Conservation (phyloP, 2,113 vertebrate species). For the Bos javanicus region DNA sequence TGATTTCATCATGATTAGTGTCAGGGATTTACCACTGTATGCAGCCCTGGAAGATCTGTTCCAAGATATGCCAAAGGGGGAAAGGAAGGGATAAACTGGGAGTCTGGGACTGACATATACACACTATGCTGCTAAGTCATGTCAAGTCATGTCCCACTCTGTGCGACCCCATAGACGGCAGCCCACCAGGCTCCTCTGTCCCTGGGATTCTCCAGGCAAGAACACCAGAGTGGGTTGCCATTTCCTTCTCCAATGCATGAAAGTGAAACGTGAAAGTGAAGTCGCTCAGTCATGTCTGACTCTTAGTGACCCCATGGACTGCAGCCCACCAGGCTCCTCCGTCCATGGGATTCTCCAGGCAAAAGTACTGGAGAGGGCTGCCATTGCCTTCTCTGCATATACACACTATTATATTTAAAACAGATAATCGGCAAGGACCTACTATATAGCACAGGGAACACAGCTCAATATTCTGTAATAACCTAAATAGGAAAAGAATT, state of each 20-base stretch:
- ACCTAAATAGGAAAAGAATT: background rate
- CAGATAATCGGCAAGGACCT: background rate
- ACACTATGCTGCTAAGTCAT: background rate
- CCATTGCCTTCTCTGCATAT: too few relatives aligned
- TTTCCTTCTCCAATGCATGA: too few relatives aligned
- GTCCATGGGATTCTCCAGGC: too few relatives aligned
- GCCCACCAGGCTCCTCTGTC: too few relatives aligned
- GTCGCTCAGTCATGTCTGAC: fast-evolving
- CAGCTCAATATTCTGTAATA: background rate
- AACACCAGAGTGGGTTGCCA: too few relatives aligned
- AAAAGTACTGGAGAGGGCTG: too few relatives aligned
- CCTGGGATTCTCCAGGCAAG: too few relatives aligned
- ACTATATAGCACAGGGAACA: background rate
- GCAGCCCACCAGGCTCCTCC: too few relatives aligned
- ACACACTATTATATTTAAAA: background rate
- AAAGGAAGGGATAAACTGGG: background rate
- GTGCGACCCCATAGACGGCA: too few relatives aligned
- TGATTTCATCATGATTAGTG: background rate
- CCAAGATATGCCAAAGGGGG: background rate
- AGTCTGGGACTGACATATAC: background rate
- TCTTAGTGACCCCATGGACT: too few relatives aligned
- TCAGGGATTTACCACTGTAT: background rate
- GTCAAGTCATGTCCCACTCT: too few relatives aligned
- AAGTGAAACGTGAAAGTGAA: too few relatives aligned
- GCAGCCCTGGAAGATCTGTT: background rate